These are phyloP conservation scores for Sthenelais limicola DNA, from an alignment of 2,888 invertebrate genomes.

Conservation along the genomic window DNA sequence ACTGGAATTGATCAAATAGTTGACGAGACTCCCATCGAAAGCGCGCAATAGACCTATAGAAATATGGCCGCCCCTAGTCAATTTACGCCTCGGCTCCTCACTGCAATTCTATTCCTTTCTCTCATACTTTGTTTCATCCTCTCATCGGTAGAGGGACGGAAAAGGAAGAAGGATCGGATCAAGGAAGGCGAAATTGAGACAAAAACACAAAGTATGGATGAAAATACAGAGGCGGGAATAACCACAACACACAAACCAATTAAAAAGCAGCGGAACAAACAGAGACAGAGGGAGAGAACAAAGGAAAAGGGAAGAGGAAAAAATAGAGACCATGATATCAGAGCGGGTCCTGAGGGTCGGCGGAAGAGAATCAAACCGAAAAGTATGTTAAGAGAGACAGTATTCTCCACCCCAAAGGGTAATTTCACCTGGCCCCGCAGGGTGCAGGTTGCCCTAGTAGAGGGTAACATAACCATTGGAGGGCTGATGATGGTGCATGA, in stretches of 20 bases:
- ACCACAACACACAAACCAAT: not conserved
- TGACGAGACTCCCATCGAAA: no score
- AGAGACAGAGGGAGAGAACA: not conserved
- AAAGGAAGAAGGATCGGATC: constrained; percentile 34
- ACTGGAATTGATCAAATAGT: no score
- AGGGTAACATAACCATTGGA: constrained; percentile 90
- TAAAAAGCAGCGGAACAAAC: not conserved
- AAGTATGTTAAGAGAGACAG: constrained; percentile 13
- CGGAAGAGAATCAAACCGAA: not conserved
- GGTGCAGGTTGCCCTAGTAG: constrained; percentile 82
- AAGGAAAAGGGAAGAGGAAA: no score
- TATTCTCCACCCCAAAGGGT: constrained; percentile 49
- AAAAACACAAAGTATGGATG: not conserved
- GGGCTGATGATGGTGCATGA: constrained; percentile 97
- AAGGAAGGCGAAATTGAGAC: not conserved
- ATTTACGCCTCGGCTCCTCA: constrained; percentile 3
- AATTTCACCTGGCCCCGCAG: constrained; percentile 68
- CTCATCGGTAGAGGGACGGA: constrained; percentile 25
- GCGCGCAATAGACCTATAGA: no score
- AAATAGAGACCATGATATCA: no score
- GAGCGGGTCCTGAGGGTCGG: not conserved
- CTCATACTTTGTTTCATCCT: constrained; percentile 13
- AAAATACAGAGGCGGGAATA: not conserved
- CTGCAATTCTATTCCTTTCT: not conserved
- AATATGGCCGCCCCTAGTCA: no score